These are phyloP conservation scores for Hypotaenidia philippensis DNA, from an alignment of 2,797 vertebrate genomes.

Conservation along the genomic window DNA sequence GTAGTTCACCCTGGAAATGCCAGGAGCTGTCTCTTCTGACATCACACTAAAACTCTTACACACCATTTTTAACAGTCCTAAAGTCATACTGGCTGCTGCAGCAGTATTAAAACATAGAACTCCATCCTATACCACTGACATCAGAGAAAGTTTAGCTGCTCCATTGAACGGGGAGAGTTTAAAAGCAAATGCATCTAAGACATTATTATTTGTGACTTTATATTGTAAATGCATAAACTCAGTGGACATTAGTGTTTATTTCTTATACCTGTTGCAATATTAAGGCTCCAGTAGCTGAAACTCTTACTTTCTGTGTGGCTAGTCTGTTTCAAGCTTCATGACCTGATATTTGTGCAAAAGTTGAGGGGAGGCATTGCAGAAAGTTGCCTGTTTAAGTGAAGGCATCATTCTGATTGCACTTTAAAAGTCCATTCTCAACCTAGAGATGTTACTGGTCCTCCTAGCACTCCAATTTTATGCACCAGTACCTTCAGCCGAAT, in stretches of 20 bases:
- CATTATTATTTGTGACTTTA: neutral
- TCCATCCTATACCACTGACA: neutral
- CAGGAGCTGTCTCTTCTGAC: neutral
- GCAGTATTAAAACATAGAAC: neutral
- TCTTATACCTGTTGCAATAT: neutral
- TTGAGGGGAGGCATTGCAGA: neutral
- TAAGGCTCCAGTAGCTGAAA: neutral
- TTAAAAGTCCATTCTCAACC: slow-evolving; percentile 15
- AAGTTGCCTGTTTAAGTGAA: neutral
- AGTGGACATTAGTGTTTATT: neutral
- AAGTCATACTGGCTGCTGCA: neutral
- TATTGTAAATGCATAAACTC: neutral
- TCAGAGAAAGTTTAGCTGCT: neutral
- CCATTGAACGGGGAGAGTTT: neutral
- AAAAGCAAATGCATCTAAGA: neutral
- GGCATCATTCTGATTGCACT: neutral
- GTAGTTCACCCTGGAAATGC: neutral
- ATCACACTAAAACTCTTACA: neutral
- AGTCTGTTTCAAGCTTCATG: neutral
- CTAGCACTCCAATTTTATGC: slow-evolving; percentile 56
- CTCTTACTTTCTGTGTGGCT: neutral
- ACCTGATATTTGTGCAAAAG: neutral
- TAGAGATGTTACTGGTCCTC: neutral
- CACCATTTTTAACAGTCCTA: neutral
- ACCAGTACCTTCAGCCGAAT: neutral